Conservation (phyloP, 2,797 vertebrate species). For the Takifugu rubripes region DNA sequence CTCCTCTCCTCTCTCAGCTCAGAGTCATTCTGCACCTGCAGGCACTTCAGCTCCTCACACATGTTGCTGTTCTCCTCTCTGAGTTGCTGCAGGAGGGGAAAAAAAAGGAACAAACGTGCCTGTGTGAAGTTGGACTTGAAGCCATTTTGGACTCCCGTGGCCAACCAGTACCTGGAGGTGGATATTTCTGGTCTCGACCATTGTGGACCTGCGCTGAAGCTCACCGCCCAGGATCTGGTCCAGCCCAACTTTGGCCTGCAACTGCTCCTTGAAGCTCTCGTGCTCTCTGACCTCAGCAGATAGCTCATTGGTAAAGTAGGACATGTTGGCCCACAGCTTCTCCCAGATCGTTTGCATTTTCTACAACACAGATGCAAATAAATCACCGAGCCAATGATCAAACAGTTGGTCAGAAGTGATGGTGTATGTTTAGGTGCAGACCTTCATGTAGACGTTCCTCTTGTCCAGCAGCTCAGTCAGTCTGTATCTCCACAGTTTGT, state of each 20-base stretch:
- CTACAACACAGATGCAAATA: slow-evolving; percentile 53
- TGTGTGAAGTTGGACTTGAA: too few relatives aligned
- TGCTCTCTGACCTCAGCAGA: slow-evolving; percentile 55
- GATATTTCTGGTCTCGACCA: neutral
- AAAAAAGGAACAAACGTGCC: neutral
- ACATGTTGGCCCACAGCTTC: slow-evolving; percentile 59
- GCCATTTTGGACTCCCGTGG: too few relatives aligned
- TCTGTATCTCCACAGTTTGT: slow-evolving; percentile 47
- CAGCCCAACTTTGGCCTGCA: slow-evolving; percentile 3
- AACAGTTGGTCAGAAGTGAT: neutral
- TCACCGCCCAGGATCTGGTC: slow-evolving; percentile 27
- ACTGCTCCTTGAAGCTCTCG: slow-evolving; percentile 40
- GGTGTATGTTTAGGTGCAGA: slow-evolving; percentile 13
- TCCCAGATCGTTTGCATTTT: slow-evolving; percentile 68
- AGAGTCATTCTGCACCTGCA: slow-evolving; percentile 7
- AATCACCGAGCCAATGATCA: neutral
- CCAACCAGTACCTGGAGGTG: slow-evolving; percentile 43
- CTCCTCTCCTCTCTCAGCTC: slow-evolving; percentile 56
- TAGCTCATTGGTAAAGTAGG: slow-evolving; percentile 52
- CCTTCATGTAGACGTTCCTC: slow-evolving; percentile 61
- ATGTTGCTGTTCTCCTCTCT: neutral
- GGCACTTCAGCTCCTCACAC: slow-evolving; percentile 28
- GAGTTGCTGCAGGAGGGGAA: slow-evolving; percentile 18
- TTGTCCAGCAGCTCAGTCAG: slow-evolving; percentile 56
- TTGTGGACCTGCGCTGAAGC: slow-evolving; percentile 17